Evolutionary conservation across 2,797 vertebrate genomes (phyloP).

Genomic region (Darevskia mixta): DNA sequence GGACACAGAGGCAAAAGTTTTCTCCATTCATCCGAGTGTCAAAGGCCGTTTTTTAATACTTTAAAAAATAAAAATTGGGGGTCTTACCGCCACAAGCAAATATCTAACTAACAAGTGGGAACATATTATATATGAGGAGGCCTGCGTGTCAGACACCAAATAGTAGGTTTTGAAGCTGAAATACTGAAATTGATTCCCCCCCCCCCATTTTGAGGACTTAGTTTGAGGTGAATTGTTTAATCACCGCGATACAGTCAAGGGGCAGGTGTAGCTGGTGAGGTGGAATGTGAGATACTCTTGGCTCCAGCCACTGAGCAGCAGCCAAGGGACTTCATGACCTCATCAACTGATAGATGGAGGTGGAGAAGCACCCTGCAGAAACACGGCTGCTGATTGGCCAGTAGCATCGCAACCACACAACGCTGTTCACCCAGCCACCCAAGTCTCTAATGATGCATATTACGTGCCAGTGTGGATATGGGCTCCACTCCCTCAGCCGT

Average conservation of each 20-base stretch:
- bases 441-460: no score
- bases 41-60: background rate
- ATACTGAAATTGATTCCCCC: background rate
- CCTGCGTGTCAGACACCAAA: background rate
- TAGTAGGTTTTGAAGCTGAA: background rate
- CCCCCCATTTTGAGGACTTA: background rate
- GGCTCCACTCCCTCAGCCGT: background rate
- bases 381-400: background rate
- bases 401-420: background rate
- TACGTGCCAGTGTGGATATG: background rate
- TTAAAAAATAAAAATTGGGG: no score
- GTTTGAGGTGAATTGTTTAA: background rate
- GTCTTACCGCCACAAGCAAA: background rate
- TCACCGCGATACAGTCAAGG: background rate
- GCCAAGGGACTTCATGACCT: background rate
- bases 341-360: background rate
- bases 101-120: no score
- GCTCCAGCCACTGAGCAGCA: background rate
- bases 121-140: background rate
- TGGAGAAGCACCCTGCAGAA: background rate
- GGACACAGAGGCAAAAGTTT: constrained; percentile 46
- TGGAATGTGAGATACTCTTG: background rate
- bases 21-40: constrained; percentile 39
- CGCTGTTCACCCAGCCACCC: background rate
- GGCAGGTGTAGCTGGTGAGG: background rate